Percentiles rank a stretch among this genome's conserved stretches.
These are phyloP conservation scores for Gobius niger DNA, from an alignment of 2,113 vertebrate species.

Conservation along the genomic window DNA sequence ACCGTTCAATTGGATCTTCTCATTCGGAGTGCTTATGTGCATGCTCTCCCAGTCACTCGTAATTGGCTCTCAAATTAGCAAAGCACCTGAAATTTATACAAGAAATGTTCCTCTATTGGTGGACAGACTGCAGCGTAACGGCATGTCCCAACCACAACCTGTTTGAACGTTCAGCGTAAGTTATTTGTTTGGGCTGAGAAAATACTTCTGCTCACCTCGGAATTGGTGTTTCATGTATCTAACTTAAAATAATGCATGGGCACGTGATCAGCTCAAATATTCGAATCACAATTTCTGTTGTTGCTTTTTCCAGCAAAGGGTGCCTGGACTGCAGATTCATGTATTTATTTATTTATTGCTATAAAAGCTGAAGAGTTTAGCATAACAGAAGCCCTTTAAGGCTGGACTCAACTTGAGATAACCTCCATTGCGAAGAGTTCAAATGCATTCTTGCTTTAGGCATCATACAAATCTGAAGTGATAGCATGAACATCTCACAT, in stretches of 20 bases:
- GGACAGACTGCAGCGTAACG: background rate
- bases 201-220: too few species aligned
- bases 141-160: slow-evolving; percentile 4
- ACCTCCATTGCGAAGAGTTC: background rate
- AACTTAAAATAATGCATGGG: too few species aligned
- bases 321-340: too few species aligned
- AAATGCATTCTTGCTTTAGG: slow-evolving; percentile 1
- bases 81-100: slow-evolving; percentile 4
- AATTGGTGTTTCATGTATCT: too few species aligned
- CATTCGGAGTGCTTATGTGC: slow-evolving; percentile 11
- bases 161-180: too few species aligned
- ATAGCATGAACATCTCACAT: slow-evolving; percentile 15
- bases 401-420: background rate
- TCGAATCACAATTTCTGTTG: too few species aligned
- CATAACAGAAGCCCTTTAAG: background rate
- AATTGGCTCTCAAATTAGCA: slow-evolving; percentile 15
- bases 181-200: too few species aligned
- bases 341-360: too few species aligned
- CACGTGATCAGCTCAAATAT: too few species aligned
- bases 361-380: too few species aligned
- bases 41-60: slow-evolving; percentile 4
- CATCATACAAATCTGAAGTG: slow-evolving; percentile 8
- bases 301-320: too few species aligned
- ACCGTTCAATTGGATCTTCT: slow-evolving; percentile 18
- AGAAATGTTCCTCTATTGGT: background rate